Conservation (phyloP, 2,888 invertebrate species). For the Diadromus collaris region DNA sequence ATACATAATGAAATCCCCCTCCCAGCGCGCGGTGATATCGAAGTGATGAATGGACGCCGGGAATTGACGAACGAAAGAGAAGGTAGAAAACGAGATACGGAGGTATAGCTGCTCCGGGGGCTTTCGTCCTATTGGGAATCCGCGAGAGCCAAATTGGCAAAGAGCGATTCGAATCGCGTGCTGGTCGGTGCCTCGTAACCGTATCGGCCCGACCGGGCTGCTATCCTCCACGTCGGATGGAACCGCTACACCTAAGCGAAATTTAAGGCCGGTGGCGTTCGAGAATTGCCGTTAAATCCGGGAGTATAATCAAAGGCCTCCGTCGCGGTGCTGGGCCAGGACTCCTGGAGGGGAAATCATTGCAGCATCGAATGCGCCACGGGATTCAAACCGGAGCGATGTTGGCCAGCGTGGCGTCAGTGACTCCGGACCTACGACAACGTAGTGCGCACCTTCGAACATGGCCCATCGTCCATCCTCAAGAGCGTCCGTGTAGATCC, state of each 20-base stretch:
- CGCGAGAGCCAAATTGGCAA: slow-evolving; percentile 48
- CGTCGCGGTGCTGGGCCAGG: slow-evolving; percentile 35
- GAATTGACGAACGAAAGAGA: slow-evolving; percentile 46
- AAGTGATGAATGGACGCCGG: slow-evolving; percentile 44
- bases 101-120: background rate
- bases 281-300: slow-evolving; percentile 71
- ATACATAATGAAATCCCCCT: slow-evolving; percentile 11
- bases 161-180: slow-evolving; percentile 52
- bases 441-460: slow-evolving; percentile 22
- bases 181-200: slow-evolving; percentile 36
- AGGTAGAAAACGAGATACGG: background rate
- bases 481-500: slow-evolving; percentile 23
- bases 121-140: slow-evolving; percentile 25
- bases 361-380: slow-evolving; percentile 3
- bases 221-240: background rate
- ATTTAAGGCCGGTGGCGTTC: slow-evolving; percentile 68
- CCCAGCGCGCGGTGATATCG: slow-evolving; percentile 42
- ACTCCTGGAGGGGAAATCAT: slow-evolving; percentile 17
- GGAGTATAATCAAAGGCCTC: slow-evolving; percentile 72
- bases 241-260: slow-evolving; percentile 65
- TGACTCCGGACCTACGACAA: slow-evolving; percentile 26
- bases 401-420: slow-evolving; percentile 34
- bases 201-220: slow-evolving; percentile 35
- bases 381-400: background rate
- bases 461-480: slow-evolving; percentile 32